Base-by-base conservation (phyloP, 2,113 vertebrate genomes). In the Melanerpes aurifrons region DNA sequence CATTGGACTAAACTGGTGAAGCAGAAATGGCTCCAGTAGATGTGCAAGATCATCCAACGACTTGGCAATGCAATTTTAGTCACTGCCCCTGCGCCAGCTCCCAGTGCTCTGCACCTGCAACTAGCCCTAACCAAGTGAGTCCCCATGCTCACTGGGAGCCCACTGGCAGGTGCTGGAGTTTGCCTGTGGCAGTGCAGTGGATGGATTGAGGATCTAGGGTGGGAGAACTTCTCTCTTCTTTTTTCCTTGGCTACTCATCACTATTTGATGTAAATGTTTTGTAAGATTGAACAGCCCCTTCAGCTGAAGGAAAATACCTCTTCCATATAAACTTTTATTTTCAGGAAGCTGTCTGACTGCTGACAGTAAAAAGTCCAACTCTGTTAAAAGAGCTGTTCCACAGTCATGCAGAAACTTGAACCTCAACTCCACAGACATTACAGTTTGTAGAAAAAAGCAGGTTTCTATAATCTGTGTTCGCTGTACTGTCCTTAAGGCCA, bases 191-290 rank as follows among this genome's bases (percentile, higher is more conserved):
- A 24, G 26, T 25, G 29, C 26, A 75, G 35, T 10, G 58, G 20
- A 1, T 3, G 57, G 25, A 16, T 32, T 31, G 3, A 15, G 28
- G 13, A 22, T 15, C 3, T 76, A 8, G 12, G 3, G 5, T 6
- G 21, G 63, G 7, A 37, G 26, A n/a, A 35, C 24, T 50, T 22
- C 31, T 47, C 14, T 50, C 32, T 12, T 12, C 26, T 14, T 85
- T 75, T 73, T 40, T 12, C 5, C 12, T 67, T 59, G 40, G 15
- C 26, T 76, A 14, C 54, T 82, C 45, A 50, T 54, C 31, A 43
- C 32, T 68, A 21, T 56, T 32, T 72, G 43, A 43, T 32, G 4
- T 45, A 57, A 59, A 72, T 28, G 14, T 76, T 80, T 86, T 67
- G 2, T 13, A 81, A 86, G 15, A 70, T 58, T 86, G 58, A 90